These are phyloP conservation scores for Nipponacmea schrenckii DNA, from an alignment of 2,888 invertebrate genomes.

Conservation along the genomic window DNA sequence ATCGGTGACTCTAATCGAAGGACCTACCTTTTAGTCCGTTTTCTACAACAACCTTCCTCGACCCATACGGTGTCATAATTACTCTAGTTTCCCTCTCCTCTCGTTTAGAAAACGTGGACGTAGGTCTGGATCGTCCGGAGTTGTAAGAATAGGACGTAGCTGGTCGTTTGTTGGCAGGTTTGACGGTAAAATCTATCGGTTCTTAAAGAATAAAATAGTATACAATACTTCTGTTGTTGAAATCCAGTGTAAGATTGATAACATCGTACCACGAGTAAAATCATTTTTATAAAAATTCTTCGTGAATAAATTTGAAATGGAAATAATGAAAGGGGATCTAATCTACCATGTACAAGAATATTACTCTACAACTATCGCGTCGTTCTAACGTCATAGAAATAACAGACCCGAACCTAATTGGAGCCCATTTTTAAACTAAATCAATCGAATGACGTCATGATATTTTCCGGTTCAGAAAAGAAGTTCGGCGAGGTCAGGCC, in stretches of 20 bases:
- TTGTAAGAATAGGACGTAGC: neutral
- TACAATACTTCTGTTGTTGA: neutral
- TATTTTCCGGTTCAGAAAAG: no score
- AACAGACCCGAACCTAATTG: no score
- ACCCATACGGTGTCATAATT: neutral
- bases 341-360: no score
- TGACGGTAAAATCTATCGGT: neutral
- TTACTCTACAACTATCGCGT: no score
- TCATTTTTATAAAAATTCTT: neutral
- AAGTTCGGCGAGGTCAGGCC: no score
- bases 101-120: neutral
- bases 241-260: neutral
- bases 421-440: no score
- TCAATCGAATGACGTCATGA: no score
- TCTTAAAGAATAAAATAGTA: neutral
- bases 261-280: neutral
- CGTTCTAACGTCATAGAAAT: no score
- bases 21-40: neutral
- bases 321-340: no score
- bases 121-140: neutral
- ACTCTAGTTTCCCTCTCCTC: neutral
- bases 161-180: neutral
- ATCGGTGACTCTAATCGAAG: no score
- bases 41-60: neutral
- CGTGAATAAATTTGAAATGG: no score